A percentile compares a stretch with the other conserved stretches of the same genome.
These are phyloP conservation scores for Thunnus albacares DNA, from an alignment of 2,797 vertebrate species.

Conservation along the genomic window DNA sequence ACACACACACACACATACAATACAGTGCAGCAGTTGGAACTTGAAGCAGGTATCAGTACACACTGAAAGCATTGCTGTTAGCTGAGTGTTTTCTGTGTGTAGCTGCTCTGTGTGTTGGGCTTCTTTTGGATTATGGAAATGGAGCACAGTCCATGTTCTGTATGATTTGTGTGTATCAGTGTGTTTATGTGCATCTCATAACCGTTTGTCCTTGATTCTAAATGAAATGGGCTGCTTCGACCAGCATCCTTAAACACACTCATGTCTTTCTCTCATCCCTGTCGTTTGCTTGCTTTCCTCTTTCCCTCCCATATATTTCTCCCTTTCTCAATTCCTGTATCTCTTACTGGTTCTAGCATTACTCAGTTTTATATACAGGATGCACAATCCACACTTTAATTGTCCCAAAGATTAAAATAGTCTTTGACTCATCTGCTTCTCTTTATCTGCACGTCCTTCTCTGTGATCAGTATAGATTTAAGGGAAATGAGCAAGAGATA, in stretches of 20 bases:
- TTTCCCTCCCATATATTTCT: background rate
- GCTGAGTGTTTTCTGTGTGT: conserved; percentile 4
- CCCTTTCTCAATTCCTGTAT: too few species aligned
- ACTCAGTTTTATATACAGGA: background rate
- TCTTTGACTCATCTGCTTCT: background rate
- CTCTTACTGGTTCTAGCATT: background rate
- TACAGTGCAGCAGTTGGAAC: background rate
- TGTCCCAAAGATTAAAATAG: background rate
- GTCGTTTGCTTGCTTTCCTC: background rate
- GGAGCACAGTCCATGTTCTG: background rate
- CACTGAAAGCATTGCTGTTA: conserved; percentile 9
- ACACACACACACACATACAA: background rate
- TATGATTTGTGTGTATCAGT: background rate
- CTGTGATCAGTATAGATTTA: conserved; percentile 16
- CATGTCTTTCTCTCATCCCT: background rate
- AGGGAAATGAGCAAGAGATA: conserved; percentile 22
- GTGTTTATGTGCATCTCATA: too few species aligned
- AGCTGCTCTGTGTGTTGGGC: background rate
- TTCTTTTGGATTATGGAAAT: background rate
- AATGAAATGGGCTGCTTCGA: background rate
- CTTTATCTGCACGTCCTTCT: background rate
- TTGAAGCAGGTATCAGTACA: conserved; percentile 7
- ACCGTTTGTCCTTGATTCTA: background rate
- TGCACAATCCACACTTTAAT: background rate
- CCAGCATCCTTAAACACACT: background rate